Percentiles rank a stretch among this genome's conserved stretches.
These are phyloP conservation scores for Heliconius melpomene DNA, from an alignment of 1,140 invertebrate species.

Conservation along the genomic window DNA sequence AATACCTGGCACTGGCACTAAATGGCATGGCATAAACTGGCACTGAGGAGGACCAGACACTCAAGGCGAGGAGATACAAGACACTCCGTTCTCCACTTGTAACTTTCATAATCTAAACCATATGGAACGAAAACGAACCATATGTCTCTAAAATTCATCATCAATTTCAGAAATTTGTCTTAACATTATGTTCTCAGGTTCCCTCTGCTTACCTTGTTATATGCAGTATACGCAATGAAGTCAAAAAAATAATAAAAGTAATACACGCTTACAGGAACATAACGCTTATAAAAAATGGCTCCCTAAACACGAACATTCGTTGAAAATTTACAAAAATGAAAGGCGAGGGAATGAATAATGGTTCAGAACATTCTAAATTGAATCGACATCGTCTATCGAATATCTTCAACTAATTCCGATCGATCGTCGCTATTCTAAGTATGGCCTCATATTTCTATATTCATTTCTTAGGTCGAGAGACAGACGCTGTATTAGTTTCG, in stretches of 20 bases:
- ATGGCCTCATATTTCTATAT: slow-evolving; percentile 15
- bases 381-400: not conserved
- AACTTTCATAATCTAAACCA: no score
- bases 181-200: no score
- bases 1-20: no score
- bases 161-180: no score
- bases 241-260: not conserved
- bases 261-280: not conserved
- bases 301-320: not conserved
- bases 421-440: slow-evolving; percentile 3
- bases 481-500: not conserved
- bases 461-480: not conserved
- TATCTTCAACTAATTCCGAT: slow-evolving; percentile 5
- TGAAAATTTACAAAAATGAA: not conserved
- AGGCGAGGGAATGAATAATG: not conserved
- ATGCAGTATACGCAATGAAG: not conserved
- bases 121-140: no score
- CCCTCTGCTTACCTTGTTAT: no score
- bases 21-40: no score
- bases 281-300: not conserved
- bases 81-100: no score
- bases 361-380: not conserved
- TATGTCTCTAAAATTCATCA: no score
- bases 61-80: no score
- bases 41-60: no score